Evolutionary conservation across 2,113 vertebrate species (phyloP), one percentile per base, ranked within the genome.

Genomic region (Chaetorhynchus papuensis): DNA sequence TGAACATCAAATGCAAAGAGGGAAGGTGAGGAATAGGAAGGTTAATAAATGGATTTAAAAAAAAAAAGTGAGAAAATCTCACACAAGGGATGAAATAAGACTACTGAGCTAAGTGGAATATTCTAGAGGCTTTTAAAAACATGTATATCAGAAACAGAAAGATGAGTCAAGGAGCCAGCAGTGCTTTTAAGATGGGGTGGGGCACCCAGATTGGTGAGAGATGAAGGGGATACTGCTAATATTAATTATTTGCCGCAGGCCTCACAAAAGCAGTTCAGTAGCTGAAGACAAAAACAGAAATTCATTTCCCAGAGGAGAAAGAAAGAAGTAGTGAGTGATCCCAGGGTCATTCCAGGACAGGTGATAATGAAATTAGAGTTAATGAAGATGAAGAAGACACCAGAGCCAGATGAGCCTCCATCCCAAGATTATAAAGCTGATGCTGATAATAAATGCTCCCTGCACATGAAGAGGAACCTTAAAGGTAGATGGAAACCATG

Each of bases 361-460:
- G 98, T 97, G 97, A 98, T 98, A 98, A 98, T 98, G 96, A 97
- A 98, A 98, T 98, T 97, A 97, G 96, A 97, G 95, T 95, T 98
- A 97, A 98, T 97, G 97, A 97, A 97, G 96, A 97, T 97, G 95
- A 96, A 90, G 92, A 96, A 96, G 94, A 91, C 92, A 87, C 78
- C 28, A 35, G 78, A 82, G 81, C 94, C 97, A 97, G 97, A 97
- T 98, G 97, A 95, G 96, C 82, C 89, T 93, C 83, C 37, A 35
- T 77, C 72, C 63, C 77, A 87, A 76, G 85, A 85, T 96, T 94
- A 76, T 64, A 45, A 95, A 91, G 82, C 57, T 47, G 79, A 56
- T 71, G 64, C 37, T 71, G 19, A 63, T 63, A 88, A 87, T 65
- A 96, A 95, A 92, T 61, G 22, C 30, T 72, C 68, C 78, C 69